Evolutionary conservation across 2,113 vertebrate genomes (phyloP).

Genomic region (Trichomycterus rosablanca): DNA sequence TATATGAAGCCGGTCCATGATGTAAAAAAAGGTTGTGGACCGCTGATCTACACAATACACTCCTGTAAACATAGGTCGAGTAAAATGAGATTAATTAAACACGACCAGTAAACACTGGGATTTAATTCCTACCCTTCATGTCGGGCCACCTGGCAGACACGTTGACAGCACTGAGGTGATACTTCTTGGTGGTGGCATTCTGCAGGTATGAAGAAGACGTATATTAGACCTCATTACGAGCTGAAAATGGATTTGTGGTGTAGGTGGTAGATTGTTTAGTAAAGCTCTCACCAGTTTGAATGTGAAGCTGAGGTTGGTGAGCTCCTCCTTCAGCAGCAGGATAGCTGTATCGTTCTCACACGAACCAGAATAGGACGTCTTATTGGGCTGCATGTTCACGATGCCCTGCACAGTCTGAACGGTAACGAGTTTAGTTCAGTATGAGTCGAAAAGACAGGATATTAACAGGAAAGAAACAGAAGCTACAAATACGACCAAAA

Average conservation of each 20-base stretch:
- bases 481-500: too few species aligned
- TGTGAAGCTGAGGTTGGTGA: conserved; percentile 60
- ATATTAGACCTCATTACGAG: not conserved
- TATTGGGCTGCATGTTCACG: conserved; percentile 72
- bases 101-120: too few species aligned
- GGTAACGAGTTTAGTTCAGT: not conserved
- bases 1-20: too few species aligned
- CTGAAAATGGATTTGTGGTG: not conserved
- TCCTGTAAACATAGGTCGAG: too few species aligned
- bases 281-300: conserved; percentile 73
- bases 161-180: conserved; percentile 55
- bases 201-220: conserved; percentile 41
- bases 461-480: too few species aligned
- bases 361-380: conserved; percentile 59
- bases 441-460: not conserved
- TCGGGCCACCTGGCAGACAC: conserved; percentile 56
- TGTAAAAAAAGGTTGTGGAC: too few species aligned
- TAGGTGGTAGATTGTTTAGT: not conserved
- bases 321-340: conserved; percentile 59
- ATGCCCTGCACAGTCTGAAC: conserved; percentile 61
- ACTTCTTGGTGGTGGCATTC: conserved; percentile 65
- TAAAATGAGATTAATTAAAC: too few species aligned
- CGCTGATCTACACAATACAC: too few species aligned
- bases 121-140: conserved; percentile 61
- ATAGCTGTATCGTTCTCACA: conserved; percentile 57